These are phyloP conservation scores for Rhagophthalmus giganteus DNA, from an alignment of 2,888 invertebrate genomes.

Conservation along the genomic window DNA sequence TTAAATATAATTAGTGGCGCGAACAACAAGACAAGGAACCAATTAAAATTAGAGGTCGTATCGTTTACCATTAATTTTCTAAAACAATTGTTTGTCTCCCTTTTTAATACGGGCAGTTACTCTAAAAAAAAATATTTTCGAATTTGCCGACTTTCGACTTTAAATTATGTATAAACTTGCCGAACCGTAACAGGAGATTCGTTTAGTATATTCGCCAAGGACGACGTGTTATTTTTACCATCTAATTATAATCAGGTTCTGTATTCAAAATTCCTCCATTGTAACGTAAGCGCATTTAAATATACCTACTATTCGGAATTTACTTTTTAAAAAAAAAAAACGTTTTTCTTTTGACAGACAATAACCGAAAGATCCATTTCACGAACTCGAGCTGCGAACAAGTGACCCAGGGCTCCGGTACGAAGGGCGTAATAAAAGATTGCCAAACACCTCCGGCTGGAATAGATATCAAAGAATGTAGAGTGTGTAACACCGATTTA, in stretches of 20 bases:
- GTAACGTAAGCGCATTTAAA: not conserved
- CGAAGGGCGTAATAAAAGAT: not conserved
- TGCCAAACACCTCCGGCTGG: not conserved
- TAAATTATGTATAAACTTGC: too few relatives aligned
- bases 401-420: not conserved
- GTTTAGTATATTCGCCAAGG: not conserved
- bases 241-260: slow-evolving; percentile 3
- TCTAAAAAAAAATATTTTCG: too few relatives aligned
- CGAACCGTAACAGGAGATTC: not conserved
- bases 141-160: too few relatives aligned
- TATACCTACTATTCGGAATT: not conserved
- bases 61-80: too few relatives aligned
- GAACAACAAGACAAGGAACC: too few relatives aligned
- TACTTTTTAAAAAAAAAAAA: too few relatives aligned
- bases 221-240: not conserved
- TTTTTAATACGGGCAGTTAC: too few relatives aligned
- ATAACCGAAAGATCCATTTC: slow-evolving; percentile 3
- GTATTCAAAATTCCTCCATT: slow-evolving; percentile 1
- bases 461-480: slow-evolving; percentile 9
- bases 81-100: too few relatives aligned
- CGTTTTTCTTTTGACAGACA: too few relatives aligned
- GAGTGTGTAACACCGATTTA: slow-evolving; percentile 9
- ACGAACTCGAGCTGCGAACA: slow-evolving; percentile 2
- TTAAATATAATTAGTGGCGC: too few relatives aligned
- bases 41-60: too few relatives aligned